Evolutionary conservation across 2,113 vertebrate species (phyloP), one percentile per base, ranked within the genome.

Genomic region (Tichodroma muraria): DNA sequence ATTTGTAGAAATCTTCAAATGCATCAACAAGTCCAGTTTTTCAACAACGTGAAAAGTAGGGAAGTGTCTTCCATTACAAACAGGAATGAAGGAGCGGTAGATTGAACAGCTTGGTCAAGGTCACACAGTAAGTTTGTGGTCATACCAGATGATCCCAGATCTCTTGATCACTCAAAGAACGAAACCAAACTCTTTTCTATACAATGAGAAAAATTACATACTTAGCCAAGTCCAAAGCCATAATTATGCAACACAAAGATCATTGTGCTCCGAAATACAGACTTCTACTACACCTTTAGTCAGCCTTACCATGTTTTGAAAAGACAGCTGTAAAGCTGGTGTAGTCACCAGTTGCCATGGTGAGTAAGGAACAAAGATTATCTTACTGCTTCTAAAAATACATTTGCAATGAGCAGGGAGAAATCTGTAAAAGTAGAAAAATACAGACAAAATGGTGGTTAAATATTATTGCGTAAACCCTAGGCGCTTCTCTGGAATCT

Each of bases 341-440:
- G 49, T 84, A 93, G 66, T 38, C 85, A 94, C 31, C 52, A 71
- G 94, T 93, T 95, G 90, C 90, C 85, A 95, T 93, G 82, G 88
- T 93, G 71, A 97, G 53, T 50, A 69, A 64, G 66, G 60, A 83
- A 59, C 66, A 89, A 95, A 91, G 25, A n/a, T 52, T 84, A 44
- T 83, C 68, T 83, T 83, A 40, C 42, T 80, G 64, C 28, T 85
- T 70, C 88, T 85, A 93, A 91, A 94, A 91, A 91, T 90, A 80
- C 13, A 10, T 40, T 80, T 60, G 44, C 38, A 59, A 17, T 45
- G 56, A 42, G n/a, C 47, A 71, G 52, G 44, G 52, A 90, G 38
- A 77, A 89, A 83, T 93, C 28, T 52, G 53, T 25, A 60, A 65
- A 80, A 50, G 40, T 14, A 56, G n/a, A 50, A 69, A 78, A 71